Evolutionary conservation across 2,888 invertebrate genomes (phyloP).

Genomic region (Drosophila subquinaria): DNA sequence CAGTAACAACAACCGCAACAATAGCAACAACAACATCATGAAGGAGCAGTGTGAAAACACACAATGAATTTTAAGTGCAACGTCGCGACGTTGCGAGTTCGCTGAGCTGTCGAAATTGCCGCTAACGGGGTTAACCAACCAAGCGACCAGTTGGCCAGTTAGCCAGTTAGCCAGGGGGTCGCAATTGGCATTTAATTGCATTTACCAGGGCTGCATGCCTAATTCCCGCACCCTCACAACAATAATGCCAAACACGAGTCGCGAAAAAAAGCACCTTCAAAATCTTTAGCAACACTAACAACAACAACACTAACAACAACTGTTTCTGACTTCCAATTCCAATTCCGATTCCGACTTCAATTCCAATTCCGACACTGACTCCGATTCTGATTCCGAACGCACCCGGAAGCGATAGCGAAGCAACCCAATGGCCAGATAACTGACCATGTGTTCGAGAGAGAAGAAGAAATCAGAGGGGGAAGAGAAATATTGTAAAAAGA

Average conservation of each 20-base stretch:
- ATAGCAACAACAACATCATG: background rate
- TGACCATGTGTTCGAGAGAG: constrained; percentile 41
- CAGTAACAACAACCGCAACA: constrained; percentile 19
- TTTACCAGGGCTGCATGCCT: constrained; percentile 66
- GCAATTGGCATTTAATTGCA: constrained; percentile 71
- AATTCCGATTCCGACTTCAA: background rate
- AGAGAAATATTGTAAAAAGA: constrained; percentile 14
- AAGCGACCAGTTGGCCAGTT: constrained; percentile 2
- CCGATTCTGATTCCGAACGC: constrained; percentile 21
- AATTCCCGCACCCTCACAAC: constrained; percentile 30
- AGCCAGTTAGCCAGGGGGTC: constrained; percentile 20
- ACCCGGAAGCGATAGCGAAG: constrained; percentile 60
- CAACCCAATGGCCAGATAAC: constrained; percentile 47
- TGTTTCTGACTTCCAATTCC: background rate
- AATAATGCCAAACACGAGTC: constrained; percentile 44
- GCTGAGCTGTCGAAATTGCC: constrained; percentile 57
- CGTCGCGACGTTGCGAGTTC: constrained; percentile 34
- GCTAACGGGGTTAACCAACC: constrained; percentile 70
- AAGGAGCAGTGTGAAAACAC: constrained; percentile 40
- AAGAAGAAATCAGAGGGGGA: background rate
- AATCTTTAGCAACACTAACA: background rate
- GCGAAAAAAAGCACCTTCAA: constrained; percentile 4
- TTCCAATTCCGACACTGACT: constrained; percentile 19
- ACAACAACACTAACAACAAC: background rate
- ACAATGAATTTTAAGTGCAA: constrained; percentile 71